These are phyloP conservation scores for Catharus ustulatus DNA, from an alignment of 2,797 vertebrate genomes.

Conservation along the genomic window DNA sequence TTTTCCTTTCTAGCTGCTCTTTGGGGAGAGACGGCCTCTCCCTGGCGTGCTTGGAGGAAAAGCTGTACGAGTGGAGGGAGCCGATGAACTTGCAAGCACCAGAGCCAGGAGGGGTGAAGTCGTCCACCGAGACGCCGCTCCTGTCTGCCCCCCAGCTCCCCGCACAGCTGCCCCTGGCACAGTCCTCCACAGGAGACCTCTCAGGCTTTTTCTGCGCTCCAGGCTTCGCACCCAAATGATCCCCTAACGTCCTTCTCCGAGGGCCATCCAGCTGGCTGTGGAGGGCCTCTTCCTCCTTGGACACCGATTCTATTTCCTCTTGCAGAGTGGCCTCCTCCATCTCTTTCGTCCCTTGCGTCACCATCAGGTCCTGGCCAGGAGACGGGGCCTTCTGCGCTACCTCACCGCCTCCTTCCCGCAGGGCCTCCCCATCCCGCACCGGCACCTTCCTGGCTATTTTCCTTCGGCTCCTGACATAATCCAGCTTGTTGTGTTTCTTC, in stretches of 20 bases:
- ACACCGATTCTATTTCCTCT: not conserved
- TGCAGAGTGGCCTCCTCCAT: conserved; percentile 40
- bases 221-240: not conserved
- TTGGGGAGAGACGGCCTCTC: conserved; percentile 74
- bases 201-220: not conserved
- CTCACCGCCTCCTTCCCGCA: conserved; percentile 51
- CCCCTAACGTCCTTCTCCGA: conserved; percentile 50
- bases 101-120: conserved; percentile 76
- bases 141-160: conserved; percentile 56
- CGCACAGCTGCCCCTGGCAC: not conserved
- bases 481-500: conserved; percentile 59
- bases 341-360: conserved; percentile 29
- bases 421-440: conserved; percentile 30
- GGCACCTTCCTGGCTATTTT: conserved; percentile 57
- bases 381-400: conserved; percentile 14
- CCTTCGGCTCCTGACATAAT: conserved; percentile 68
- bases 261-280: conserved; percentile 21
- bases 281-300: not conserved
- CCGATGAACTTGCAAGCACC: conserved; percentile 82
- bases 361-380: conserved; percentile 4
- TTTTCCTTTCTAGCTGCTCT: conserved; percentile 78
- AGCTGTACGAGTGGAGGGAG: conserved; percentile 83
- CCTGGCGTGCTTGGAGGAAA: conserved; percentile 77
- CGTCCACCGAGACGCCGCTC: conserved; percentile 69
- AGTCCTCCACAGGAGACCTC: not conserved